Evolutionary conservation across 2,113 vertebrate species (phyloP).

Genomic region (Myanophis thanlyinensis): DNA sequence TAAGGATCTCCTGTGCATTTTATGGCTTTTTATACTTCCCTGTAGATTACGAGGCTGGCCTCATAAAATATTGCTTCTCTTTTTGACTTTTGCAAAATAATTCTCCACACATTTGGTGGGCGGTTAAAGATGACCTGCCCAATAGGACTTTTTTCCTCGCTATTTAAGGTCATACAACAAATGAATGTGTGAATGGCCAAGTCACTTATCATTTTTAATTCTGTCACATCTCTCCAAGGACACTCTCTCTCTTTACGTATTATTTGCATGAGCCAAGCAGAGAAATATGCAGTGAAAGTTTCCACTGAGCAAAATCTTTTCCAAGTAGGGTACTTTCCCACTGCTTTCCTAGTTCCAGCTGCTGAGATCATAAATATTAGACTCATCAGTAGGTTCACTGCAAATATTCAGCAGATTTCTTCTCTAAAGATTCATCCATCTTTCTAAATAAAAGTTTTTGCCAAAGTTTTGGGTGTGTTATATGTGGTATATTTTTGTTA

Average conservation of each 20-base stretch:
- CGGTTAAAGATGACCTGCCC: not conserved
- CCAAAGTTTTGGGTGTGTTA: not conserved
- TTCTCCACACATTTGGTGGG: not conserved
- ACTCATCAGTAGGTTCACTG: conserved; percentile 27
- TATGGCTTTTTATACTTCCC: not conserved
- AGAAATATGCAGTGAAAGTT: conserved; percentile 55
- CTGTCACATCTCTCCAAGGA: conserved; percentile 23
- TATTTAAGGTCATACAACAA: conserved; percentile 58
- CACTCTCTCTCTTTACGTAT: conserved; percentile 40
- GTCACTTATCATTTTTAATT: conserved; percentile 45
- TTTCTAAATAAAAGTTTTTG: not conserved
- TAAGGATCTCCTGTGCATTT: not conserved
- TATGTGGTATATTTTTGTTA: not conserved
- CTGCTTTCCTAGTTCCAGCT: conserved; percentile 24
- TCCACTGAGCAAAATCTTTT: conserved; percentile 47
- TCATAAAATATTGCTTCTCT: not conserved
- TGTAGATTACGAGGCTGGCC: not conserved
- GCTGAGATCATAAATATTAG: conserved; percentile 14
- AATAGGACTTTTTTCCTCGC: not conserved
- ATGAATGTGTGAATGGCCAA: conserved; percentile 42
- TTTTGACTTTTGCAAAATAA: not conserved
- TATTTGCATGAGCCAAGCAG: conserved; percentile 53
- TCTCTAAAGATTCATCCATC: not conserved
- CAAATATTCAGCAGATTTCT: conserved; percentile 38
- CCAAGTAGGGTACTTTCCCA: conserved; percentile 53